Conservation (phyloP, 1,140 invertebrate species). For the Halesus radiatus region DNA sequence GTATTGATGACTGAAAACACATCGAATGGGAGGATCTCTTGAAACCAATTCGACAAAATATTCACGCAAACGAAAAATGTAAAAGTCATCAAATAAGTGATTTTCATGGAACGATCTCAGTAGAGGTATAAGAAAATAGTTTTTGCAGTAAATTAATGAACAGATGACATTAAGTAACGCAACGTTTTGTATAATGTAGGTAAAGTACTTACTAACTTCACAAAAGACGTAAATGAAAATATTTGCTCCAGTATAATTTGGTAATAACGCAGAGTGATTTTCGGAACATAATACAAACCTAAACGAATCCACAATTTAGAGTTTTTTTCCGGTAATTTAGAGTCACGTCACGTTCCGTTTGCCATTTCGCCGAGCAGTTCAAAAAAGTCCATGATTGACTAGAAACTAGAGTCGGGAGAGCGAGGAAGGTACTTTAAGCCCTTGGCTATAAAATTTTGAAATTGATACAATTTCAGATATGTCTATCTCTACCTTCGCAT, state of each 20-base stretch:
- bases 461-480: constrained; percentile 10
- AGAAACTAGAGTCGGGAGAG: constrained; percentile 14
- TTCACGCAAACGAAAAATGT: no score
- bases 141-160: no score
- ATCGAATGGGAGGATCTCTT: no score
- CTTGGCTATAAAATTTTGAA: constrained; percentile 18
- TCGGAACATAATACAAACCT: constrained; percentile 27
- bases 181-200: no score
- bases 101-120: neutral
- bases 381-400: constrained; percentile 48
- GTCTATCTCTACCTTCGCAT: neutral
- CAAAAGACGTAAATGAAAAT: neutral
- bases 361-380: constrained; percentile 40
- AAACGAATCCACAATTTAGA: constrained; percentile 20
- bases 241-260: constrained; percentile 3
- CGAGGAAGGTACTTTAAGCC: constrained; percentile 2
- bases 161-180: no score
- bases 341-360: constrained; percentile 35
- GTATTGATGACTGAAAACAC: no score
- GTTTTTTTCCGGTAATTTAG: constrained; percentile 37
- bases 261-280: constrained; percentile 23
- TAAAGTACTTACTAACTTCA: neutral
- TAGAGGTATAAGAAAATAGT: neutral
- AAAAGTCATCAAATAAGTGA: no score
- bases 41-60: no score